Base-by-base conservation (phyloP, 1,140 invertebrate genomes). In the Papilio xuthus region DNA sequence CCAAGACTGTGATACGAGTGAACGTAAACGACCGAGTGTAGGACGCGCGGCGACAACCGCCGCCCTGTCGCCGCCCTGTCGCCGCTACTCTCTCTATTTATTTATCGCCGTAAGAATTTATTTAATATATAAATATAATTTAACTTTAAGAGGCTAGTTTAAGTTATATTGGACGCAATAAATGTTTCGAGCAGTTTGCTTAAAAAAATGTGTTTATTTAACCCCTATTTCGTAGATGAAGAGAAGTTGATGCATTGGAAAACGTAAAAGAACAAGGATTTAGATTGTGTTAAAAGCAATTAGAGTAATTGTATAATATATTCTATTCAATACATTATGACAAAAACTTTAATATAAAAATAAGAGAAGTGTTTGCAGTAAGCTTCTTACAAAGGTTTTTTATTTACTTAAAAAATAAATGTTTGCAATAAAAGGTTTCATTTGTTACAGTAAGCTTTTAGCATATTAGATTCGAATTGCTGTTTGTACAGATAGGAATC, bases 81-180 rank as follows among this genome's bases (percentile, higher is more conserved):
- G 50, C 50, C 50, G 50, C 50, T 82, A 82, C 83, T 79, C 81
- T 83, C 79, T 90, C 87, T 92, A 93, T 92, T 93, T 93, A 93
- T 93, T 92, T 88, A 86, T 93, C 86, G 84, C 86, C 78, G 82
- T 92, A 92, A 92, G 88, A 89, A 88, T 87, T 83, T 91, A 92
- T 89, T 87, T 91, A 87, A 90, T 85, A 83, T 88, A 85, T 82
- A 83, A 89, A 85, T 82, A 80, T 84, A 80, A 86, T 82, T 78
- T 78, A 79, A 83, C 80, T 70, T 82, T 92, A 90, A 88, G 88
- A 89, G 86, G 86, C 88, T 90, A 90, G 86, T 88, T 85, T 86
- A 91, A 90, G 86, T 89, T 89, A 89, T 85, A 89, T 84, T 85
- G 84, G 83, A 85, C 56, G 84, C 85, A 91, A 92, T 90, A 89